phyloP scores from a whole-genome alignment of 2,113 vertebrate genomes.

The Tonatia bakeri region DNA sequence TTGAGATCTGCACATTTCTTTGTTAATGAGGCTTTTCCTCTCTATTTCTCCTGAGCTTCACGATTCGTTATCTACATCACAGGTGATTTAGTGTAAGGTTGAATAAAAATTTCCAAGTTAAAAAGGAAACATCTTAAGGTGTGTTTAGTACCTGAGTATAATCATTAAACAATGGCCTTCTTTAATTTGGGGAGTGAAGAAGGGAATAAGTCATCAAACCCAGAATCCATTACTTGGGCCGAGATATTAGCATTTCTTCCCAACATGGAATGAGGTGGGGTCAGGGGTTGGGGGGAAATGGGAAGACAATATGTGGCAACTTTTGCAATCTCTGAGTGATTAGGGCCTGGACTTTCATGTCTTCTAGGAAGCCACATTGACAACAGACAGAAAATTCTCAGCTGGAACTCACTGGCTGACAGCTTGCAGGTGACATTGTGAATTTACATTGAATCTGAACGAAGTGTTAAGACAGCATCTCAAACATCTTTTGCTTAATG shows the following conservation, averaged over 20 bases:
- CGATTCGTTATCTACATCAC: background rate
- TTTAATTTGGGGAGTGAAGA: background rate
- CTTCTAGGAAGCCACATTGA: slow-evolving; percentile 11
- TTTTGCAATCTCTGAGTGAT: slow-evolving; percentile 20
- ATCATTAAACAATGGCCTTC: background rate
- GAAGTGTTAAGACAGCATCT: slow-evolving; percentile 31
- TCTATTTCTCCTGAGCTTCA: background rate
- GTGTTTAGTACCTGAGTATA: background rate
- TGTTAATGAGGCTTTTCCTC: background rate
- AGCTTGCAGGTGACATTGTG: background rate
- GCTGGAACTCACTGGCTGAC: slow-evolving; percentile 31
- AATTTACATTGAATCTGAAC: slow-evolving; percentile 45
- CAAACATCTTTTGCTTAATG: slow-evolving; percentile 37
- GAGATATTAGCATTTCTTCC: background rate
- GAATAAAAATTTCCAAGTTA: background rate
- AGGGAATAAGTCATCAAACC: background rate
- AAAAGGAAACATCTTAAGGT: background rate
- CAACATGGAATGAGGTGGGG: too few relatives aligned
- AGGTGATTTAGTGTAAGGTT: background rate
- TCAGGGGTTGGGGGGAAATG: fast-evolving
- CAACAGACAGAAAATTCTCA: slow-evolving; percentile 43
- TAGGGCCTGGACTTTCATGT: background rate
- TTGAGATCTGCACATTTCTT: background rate
- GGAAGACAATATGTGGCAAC: background rate
- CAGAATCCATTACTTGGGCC: background rate